Conservation (phyloP, 2,113 vertebrate genomes). For the Platichthys stellatus region DNA sequence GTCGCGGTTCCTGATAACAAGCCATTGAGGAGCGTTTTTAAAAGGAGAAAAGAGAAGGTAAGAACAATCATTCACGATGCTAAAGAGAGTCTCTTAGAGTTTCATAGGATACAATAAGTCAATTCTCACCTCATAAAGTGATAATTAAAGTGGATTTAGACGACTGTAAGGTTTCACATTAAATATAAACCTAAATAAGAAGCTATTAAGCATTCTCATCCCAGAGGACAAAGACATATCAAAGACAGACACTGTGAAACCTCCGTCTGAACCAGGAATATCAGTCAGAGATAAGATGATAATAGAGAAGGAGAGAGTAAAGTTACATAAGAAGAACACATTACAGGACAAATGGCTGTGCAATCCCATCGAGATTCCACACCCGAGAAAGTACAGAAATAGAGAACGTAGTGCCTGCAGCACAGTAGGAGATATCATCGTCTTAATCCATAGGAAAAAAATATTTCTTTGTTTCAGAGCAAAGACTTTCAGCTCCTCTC, state of each 20-base stretch:
- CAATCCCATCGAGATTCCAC: constrained; percentile 67
- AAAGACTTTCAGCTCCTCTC: constrained; percentile 54
- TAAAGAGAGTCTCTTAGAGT: constrained; percentile 41
- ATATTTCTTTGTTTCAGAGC: constrained; percentile 64
- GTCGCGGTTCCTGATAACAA: constrained; percentile 92
- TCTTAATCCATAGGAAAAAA: constrained; percentile 68
- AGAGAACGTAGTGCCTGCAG: constrained; percentile 72
- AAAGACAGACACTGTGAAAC: constrained; percentile 62
- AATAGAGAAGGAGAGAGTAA: constrained; percentile 63
- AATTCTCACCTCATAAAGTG: constrained; percentile 48
- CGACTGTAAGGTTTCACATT: constrained; percentile 65
- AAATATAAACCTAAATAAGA: constrained; percentile 73
- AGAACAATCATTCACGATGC: constrained; percentile 60
- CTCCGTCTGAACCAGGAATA: constrained; percentile 65
- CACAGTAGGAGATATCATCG: constrained; percentile 63
- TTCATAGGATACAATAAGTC: constrained; percentile 44
- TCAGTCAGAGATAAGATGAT: constrained; percentile 69
- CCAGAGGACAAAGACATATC: constrained; percentile 60
- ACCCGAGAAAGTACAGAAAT: constrained; percentile 73
- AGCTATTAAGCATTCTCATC: constrained; percentile 59
- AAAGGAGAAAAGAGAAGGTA: constrained; percentile 55
- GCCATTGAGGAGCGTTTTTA: constrained; percentile 18
- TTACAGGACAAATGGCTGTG: constrained; percentile 76
- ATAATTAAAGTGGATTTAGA: constrained; percentile 65
- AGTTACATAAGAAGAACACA: constrained; percentile 73